These are phyloP conservation scores for Pagrus major DNA, from an alignment of 2,113 vertebrate genomes.

Conservation along the genomic window DNA sequence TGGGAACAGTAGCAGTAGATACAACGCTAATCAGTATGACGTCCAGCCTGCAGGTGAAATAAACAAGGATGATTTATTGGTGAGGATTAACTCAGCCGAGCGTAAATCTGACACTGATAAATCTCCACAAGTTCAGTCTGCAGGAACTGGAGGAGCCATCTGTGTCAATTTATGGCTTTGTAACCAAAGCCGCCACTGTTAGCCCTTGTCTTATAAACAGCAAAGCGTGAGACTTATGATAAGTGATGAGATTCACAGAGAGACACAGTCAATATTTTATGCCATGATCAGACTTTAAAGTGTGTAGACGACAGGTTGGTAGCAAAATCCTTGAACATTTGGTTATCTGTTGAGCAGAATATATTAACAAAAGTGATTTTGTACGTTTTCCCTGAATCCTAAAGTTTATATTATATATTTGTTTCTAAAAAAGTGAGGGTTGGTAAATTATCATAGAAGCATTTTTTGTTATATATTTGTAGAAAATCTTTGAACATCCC, in stretches of 20 bases:
- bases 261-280: background rate
- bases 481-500: no score
- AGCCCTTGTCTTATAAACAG: background rate
- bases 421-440: no score
- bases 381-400: background rate
- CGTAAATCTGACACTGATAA: slow-evolving; percentile 51
- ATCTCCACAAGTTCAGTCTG: slow-evolving; percentile 18
- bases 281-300: background rate
- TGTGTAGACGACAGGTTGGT: background rate
- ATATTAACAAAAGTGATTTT: background rate
- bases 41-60: slow-evolving; percentile 3
- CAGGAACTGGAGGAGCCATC: background rate
- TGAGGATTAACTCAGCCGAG: background rate
- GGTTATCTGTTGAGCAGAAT: background rate
- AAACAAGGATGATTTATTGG: slow-evolving; percentile 44
- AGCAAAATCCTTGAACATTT: background rate
- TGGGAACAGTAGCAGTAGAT: slow-evolving; percentile 32
- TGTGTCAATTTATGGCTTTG: slow-evolving; percentile 43
- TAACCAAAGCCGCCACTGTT: slow-evolving; percentile 20
- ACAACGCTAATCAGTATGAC: background rate
- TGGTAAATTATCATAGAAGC: no score
- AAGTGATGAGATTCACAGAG: slow-evolving; percentile 9
- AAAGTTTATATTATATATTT: background rate
- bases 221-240: slow-evolving; percentile 6
- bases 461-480: no score